Conservation (phyloP, 2,113 vertebrate genomes). For the Oncorhynchus nerka region DNA sequence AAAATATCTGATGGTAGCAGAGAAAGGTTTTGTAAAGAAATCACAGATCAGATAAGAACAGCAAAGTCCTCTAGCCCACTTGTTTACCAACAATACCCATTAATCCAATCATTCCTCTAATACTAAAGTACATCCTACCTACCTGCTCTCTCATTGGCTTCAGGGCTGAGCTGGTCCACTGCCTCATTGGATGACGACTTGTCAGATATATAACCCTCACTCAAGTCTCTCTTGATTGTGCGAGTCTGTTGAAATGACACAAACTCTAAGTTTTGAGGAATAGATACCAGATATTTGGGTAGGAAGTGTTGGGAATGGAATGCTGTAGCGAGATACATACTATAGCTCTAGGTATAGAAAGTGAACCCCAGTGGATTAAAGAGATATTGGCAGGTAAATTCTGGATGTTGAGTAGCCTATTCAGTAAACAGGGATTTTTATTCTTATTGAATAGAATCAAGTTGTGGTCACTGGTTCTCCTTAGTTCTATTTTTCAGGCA, state of each 20-base stretch:
- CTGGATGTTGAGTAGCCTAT: no score
- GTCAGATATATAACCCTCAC: conserved; percentile 69
- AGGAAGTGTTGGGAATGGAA: conserved; percentile 1
- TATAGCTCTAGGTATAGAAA: no score
- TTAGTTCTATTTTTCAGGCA: no score
- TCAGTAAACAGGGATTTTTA: no score
- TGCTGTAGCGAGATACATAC: neutral
- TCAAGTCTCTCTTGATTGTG: conserved; percentile 67
- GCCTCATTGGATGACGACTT: conserved; percentile 75
- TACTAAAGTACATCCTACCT: conserved; percentile 48
- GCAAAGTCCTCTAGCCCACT: neutral
- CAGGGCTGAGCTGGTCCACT: conserved; percentile 69
- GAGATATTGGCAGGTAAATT: no score
- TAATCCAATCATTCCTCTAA: conserved; percentile 14
- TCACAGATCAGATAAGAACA: neutral
- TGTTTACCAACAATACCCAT: neutral
- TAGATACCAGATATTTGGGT: neutral
- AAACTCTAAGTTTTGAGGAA: conserved; percentile 43
- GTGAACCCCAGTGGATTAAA: no score
- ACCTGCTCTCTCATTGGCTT: conserved; percentile 76
- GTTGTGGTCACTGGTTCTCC: no score
- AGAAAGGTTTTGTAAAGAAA: neutral
- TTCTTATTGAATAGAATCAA: no score
- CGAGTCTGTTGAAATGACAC: conserved; percentile 76
- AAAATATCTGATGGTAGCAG: neutral